Conservation (phyloP, 1,140 invertebrate genomes). For the Sycobia sp. region DNA sequence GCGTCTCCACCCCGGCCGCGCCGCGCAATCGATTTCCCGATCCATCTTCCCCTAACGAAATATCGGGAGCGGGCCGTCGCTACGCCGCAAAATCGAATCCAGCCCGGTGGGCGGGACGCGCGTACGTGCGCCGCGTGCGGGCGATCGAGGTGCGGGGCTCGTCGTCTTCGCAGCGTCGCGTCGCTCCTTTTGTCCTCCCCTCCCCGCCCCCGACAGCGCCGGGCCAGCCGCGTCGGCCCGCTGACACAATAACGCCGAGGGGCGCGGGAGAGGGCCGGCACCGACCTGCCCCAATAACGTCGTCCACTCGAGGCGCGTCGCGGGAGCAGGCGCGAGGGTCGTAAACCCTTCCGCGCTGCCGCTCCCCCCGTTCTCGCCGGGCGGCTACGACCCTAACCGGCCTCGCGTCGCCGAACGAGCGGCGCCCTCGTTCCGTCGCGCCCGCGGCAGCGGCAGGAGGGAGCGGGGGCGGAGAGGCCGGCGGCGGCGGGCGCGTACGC, state of each 20-base stretch:
- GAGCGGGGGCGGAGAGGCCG: slow-evolving; percentile 28
- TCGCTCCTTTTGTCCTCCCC: not conserved
- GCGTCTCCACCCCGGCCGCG: not conserved
- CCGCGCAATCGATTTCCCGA: slow-evolving; percentile 22
- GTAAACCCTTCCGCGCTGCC: slow-evolving; percentile 39
- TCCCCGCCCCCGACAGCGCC: too few relatives aligned
- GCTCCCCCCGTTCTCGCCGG: slow-evolving; percentile 34
- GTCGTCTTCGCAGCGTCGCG: too few relatives aligned
- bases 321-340: slow-evolving; percentile 45
- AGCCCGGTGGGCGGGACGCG: not conserved
- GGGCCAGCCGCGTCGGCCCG: too few relatives aligned
- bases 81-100: slow-evolving; percentile 29
- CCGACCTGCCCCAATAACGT: slow-evolving; percentile 27
- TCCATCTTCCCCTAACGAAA: slow-evolving; percentile 32
- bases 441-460: slow-evolving; percentile 9
- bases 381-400: slow-evolving; percentile 42
- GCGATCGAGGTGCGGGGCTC: too few relatives aligned
- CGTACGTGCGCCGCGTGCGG: too few relatives aligned
- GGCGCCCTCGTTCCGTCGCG: slow-evolving; percentile 19
- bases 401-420: slow-evolving; percentile 38
- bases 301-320: slow-evolving; percentile 10
- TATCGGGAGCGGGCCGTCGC: slow-evolving; percentile 14
- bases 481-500: too few relatives aligned
- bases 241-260: slow-evolving; percentile 6
- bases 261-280: slow-evolving; percentile 20